Base-by-base conservation (phyloP, 2,113 vertebrate genomes). In the Chaetodon trifascialis region DNA sequence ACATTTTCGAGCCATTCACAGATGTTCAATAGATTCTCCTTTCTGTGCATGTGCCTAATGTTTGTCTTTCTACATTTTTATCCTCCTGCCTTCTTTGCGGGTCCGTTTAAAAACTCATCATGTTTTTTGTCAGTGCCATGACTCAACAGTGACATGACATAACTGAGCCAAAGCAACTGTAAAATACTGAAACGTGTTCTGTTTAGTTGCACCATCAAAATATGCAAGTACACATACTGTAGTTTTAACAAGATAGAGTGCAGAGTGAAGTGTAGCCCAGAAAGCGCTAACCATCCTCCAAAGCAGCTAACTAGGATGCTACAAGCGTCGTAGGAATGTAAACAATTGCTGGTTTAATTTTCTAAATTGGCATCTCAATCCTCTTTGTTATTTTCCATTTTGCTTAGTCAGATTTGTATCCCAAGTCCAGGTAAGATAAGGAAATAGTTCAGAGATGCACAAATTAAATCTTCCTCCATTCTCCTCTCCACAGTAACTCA, bases 1-100 rank as follows among this genome's bases (percentile, higher is more conserved):
- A 88, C 74, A 81, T 85, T 72, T 86, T 81, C 64, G 76, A 87
- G 86, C 69, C 75, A 77, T 68, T 87, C 70, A 83, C 89, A 94
- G 87, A 92, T 91, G 91, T 90, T 92, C 14, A 67, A 69, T 66
- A 74, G 85, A 91, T 82, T 89, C 63, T 70, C 74, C 51, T 21
- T 36, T 80, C 64, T 65, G 34, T 66, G 69, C 56, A 21, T 76
- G 76, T 62, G 73, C 62, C 70, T 44, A 15, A 52, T 79, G 66
- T 80, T 80, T 78, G 55, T 70, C 56, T 69, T 66, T 47, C 25
- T 62, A 79, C 65, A 75, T 69, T 87, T 84, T 71, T 68, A 63
- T 74, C 56, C 58, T 75, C 49, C 51, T 67, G 68, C 44, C 46
- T 63, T 46, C 30, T 58, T 65, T 30, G 25, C 30, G 73, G 56